Conservation (phyloP, 2,797 vertebrate species). For the Xenops minutus region DNA sequence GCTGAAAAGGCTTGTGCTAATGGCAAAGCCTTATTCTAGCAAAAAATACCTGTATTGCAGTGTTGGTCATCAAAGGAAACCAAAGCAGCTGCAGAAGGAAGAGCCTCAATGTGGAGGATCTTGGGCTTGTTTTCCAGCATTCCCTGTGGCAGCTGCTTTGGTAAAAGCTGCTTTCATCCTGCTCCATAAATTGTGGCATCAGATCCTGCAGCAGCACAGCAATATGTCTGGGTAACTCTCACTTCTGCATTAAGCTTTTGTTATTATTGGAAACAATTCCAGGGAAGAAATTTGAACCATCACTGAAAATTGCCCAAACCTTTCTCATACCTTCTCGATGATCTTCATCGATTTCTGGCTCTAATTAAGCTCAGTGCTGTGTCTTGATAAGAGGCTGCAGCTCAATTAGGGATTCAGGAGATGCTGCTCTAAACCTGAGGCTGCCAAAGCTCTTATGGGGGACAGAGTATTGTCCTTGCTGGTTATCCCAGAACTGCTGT, state of each 20-base stretch:
- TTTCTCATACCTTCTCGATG: not conserved
- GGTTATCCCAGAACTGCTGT: not conserved
- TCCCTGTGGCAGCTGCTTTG: not conserved
- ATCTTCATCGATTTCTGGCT: slow-evolving; percentile 17
- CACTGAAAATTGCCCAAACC: not conserved
- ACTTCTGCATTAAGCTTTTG: slow-evolving; percentile 10
- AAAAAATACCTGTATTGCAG: not conserved
- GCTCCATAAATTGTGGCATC: not conserved
- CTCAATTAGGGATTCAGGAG: not conserved
- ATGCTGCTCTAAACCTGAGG: not conserved
- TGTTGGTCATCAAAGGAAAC: not conserved
- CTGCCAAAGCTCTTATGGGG: rapidly evolving
- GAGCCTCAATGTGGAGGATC: not conserved
- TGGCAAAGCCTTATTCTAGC: not conserved
- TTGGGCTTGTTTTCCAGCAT: not conserved
- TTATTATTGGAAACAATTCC: slow-evolving; percentile 17
- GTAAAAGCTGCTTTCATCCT: not conserved
- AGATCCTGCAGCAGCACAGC: not conserved
- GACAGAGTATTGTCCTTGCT: not conserved
- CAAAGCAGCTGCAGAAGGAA: not conserved
- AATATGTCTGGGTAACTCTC: not conserved
- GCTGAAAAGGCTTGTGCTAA: not conserved
- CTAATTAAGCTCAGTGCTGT: slow-evolving; percentile 31
- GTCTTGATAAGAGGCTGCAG: not conserved
- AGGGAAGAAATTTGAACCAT: slow-evolving; percentile 32